Conservation (phyloP, 2,888 invertebrate genomes). For the Spilarctia lutea region DNA sequence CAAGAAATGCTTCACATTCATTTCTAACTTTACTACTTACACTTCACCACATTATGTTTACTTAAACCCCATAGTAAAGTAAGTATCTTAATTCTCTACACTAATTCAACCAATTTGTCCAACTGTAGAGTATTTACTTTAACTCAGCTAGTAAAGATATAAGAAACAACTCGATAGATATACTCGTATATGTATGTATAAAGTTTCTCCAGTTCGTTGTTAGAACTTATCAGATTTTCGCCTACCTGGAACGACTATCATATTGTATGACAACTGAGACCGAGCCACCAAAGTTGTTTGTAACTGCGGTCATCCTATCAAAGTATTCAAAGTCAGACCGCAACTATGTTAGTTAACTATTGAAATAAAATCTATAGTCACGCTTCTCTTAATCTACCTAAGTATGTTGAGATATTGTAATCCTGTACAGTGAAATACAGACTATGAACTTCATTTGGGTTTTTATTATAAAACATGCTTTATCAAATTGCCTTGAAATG, state of each 20-base stretch:
- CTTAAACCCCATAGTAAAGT: not conserved
- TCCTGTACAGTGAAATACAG: not conserved
- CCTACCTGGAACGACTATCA: conserved; percentile 16
- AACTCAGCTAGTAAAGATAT: not conserved
- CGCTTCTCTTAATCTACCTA: conserved; percentile 11
- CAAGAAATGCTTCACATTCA: not conserved
- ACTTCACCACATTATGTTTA: not conserved
- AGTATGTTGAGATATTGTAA: not conserved
- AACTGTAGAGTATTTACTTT: conserved; percentile 1
- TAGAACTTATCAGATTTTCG: conserved; percentile 20
- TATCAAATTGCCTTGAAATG: not conserved
- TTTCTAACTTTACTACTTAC: not conserved
- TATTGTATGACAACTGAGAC: conserved; percentile 20
- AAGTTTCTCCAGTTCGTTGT: conserved; percentile 4
- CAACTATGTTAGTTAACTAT: conserved; percentile 9
- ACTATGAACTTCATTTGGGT: not conserved
- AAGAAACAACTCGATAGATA: not conserved
- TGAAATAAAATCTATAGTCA: not conserved
- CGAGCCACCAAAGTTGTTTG: conserved; percentile 16
- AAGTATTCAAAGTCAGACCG: conserved; percentile 17
- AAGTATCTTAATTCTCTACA: not conserved
- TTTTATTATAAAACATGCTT: not conserved
- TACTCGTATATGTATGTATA: not conserved
- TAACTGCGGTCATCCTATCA: conserved; percentile 11
- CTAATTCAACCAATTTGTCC: not conserved